Evolutionary conservation across 1,140 invertebrate genomes (phyloP), one percentile per base, ranked within the genome.

Genomic region (Dufourea novaeangliae): DNA sequence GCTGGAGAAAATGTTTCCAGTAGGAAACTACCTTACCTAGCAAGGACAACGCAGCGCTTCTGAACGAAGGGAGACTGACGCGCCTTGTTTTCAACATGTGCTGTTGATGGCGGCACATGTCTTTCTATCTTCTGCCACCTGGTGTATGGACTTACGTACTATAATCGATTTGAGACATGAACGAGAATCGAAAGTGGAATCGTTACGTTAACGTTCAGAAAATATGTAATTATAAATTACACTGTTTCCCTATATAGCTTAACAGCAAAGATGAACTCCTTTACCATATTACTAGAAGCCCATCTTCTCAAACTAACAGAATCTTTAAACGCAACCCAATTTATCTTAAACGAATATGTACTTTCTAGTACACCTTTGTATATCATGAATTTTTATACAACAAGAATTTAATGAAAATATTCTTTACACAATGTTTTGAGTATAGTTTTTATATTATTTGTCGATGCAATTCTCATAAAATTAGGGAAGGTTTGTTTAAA

Each of bases 21-120:
- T n/a, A 73, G 63, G 34, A 62, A 83, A 56, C 69, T 78, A 12
- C 25, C n/a, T 78, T 82, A 83, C 69, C 81, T 29, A 32, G 52
- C 8, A 64, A 29, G 44, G 61, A 59, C 29, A 41, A 50, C 61
- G 7, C 7, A 32, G 14, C 34, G 54, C n/a, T 62, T 74, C 52
- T 27, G 52, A 17, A 62, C 39, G 37, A 70, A 41, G 63, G 27
- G 37, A 37, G 1, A n/a, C 22, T 41, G 7, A 57, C 4, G 62
- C 20, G 25, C 1, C 4, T n/a, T 46, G 17, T 20, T 70, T 56
- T 61, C 32, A 44, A 14, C 12, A 2, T 7, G 27, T 17, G 20
- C 3, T 10, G 2, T 6, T 37, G 80, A 59, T 68, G 81, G 80
- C 81, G 68, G 22, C 34, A 50, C 41, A 20, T 41, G 68, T 68